Percentiles rank a stretch among this genome's conserved stretches.
phyloP scores from a whole-genome alignment of 1,140 invertebrate species.

The Fopius arisanus region DNA sequence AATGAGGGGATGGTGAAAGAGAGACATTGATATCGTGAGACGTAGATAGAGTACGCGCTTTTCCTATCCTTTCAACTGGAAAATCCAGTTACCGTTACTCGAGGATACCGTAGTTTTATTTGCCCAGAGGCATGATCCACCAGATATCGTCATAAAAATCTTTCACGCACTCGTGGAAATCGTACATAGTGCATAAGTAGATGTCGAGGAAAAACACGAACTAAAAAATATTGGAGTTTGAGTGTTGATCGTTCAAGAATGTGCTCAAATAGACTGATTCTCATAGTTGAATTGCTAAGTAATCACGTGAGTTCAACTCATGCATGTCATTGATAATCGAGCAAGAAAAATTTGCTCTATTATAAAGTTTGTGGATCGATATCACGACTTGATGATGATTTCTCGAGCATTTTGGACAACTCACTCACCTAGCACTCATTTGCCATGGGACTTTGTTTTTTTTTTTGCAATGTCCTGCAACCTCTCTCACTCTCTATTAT shows the following conservation, averaged over 20 bases:
- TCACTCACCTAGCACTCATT: background rate
- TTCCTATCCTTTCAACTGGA: conserved; percentile 36
- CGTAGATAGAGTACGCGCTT: conserved; percentile 33
- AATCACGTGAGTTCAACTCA: background rate
- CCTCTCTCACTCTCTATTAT: conserved; percentile 14
- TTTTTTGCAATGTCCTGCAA: conserved; percentile 27
- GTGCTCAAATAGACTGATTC: background rate
- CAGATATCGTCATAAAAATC: conserved; percentile 15
- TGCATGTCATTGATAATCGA: background rate
- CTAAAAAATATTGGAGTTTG: background rate
- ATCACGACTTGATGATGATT: background rate
- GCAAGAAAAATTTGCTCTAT: background rate
- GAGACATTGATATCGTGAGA: conserved; percentile 32
- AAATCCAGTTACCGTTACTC: conserved; percentile 36
- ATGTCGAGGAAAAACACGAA: background rate
- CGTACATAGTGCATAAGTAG: background rate
- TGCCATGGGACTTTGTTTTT: background rate
- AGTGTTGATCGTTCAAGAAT: background rate
- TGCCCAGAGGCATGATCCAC: background rate
- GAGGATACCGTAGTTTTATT: conserved; percentile 20
- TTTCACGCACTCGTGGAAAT: background rate
- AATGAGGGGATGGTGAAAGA: background rate
- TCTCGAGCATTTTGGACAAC: background rate
- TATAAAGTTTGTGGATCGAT: background rate
- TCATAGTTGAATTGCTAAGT: background rate